Evolutionary conservation across 2,888 invertebrate genomes (phyloP).

Genomic region (Agriopis aurantiaria): DNA sequence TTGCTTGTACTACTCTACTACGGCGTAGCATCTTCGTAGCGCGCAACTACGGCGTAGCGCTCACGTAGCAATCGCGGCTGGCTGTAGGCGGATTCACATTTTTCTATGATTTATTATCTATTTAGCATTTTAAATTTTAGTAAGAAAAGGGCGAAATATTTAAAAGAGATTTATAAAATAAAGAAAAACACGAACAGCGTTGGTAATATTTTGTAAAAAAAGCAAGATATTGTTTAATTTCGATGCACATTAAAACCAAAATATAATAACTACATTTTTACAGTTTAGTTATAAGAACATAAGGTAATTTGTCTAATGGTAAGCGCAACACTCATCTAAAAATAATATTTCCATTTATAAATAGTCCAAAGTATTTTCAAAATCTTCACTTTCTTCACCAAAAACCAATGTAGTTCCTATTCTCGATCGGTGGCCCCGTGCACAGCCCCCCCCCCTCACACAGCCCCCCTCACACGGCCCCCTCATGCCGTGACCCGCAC

Average conservation of each 20-base stretch:
- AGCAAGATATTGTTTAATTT: no score
- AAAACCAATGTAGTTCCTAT: background rate
- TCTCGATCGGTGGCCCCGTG: background rate
- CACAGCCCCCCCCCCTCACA: background rate
- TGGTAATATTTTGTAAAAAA: no score
- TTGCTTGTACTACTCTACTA: background rate
- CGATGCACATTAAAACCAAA: no score
- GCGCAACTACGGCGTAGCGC: conserved; percentile 17
- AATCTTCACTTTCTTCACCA: background rate
- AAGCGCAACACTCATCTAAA: background rate
- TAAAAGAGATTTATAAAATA: no score
- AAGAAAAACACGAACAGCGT: no score
- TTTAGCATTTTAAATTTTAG: background rate
- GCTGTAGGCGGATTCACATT: background rate
- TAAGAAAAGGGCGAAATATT: no score
- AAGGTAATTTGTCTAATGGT: background rate
- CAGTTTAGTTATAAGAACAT: background rate
- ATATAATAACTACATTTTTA: no score
- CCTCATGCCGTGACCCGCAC: background rate
- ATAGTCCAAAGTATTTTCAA: background rate
- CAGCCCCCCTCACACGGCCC: background rate
- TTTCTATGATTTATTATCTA: background rate
- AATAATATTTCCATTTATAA: background rate
- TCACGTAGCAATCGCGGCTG: conserved; percentile 15
- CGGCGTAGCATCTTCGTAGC: conserved; percentile 4